Base-by-base conservation (phyloP, 2,888 invertebrate species). In the Pseudanteris insignis region DNA sequence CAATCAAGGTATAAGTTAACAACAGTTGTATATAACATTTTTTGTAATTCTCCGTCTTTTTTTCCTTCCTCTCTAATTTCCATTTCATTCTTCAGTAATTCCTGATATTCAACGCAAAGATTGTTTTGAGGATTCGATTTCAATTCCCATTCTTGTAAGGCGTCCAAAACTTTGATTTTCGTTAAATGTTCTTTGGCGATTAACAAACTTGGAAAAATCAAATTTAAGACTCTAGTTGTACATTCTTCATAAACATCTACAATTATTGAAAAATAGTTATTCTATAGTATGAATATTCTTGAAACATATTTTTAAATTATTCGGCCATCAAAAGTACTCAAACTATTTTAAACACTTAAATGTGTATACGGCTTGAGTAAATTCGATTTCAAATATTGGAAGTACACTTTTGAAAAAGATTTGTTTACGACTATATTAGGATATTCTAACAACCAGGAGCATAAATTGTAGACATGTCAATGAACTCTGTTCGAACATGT, bases 1-100 rank as follows among this genome's bases (percentile, higher is more conserved):
- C 79, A 80, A 38, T 80, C 79, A 3, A 80, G 75, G 32, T 78
- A 80, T 9, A 80, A 67, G 51, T 78, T 77, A 0, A 70, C 74
- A 2, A 80, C 63, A 2, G 70, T 64, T 3, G 67, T 72, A 6
- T 78, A 66, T 21, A 80, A 63, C 33, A 75, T 71, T 18, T 73
- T 70, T 13, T 76, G 62, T 18, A 74, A 61, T 7, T 77, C 73
- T 1, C 68, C 65, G 34, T 78, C 73, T 28, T 70, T 75, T 0
- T 61, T 15, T 48, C 71, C 64, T 37, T 71, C 66, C 1, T 59
- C 47, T 54, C 74, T 70, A 4, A 76, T 65, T 1, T 57, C 46
- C 2, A 61, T 40, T 40, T 79, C 79, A 1, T 72, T 68, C 30
- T 69, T 67, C 4, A 79, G 14, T 6, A 80, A 53, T 8, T 73